phyloP scores from a whole-genome alignment of 1,140 invertebrate species.

The Hycleus phaleratus region DNA sequence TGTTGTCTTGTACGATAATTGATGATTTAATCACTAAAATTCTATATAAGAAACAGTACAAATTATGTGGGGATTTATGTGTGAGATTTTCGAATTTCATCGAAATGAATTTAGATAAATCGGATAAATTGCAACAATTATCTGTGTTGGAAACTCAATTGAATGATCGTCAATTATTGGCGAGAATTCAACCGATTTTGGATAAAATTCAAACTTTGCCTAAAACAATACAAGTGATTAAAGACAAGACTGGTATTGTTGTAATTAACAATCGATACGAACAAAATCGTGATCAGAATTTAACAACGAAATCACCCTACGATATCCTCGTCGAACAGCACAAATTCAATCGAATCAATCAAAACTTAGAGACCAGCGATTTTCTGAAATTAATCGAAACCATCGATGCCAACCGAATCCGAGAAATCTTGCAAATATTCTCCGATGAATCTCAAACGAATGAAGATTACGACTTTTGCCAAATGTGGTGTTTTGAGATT shows the following conservation, averaged over 20 bases:
- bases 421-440: neutral
- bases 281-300: neutral
- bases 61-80: conserved; percentile 34
- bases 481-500: conserved; percentile 3
- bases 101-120: conserved; percentile 17
- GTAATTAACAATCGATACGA: conserved; percentile 5
- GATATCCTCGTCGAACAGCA: conserved; percentile 20
- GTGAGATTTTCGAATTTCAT: conserved; percentile 23
- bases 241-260: conserved; percentile 28
- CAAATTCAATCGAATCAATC: conserved; percentile 25
- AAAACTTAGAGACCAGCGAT: conserved; percentile 22
- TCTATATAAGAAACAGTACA: conserved; percentile 33
- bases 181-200: conserved; percentile 25
- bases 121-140: conserved; percentile 29
- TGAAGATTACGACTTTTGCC: neutral
- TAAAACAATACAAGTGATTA: conserved; percentile 18
- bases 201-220: conserved; percentile 22
- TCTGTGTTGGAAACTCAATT: conserved; percentile 30
- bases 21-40: conserved; percentile 31
- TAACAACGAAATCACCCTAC: conserved; percentile 2
- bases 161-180: conserved; percentile 14
- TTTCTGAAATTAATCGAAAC: conserved; percentile 8
- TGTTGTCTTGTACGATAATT: conserved; percentile 28
- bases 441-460: neutral
- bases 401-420: too few species aligned